These are phyloP conservation scores for Potamarius usumacintae DNA, from an alignment of 2,113 vertebrate genomes.

Conservation along the genomic window DNA sequence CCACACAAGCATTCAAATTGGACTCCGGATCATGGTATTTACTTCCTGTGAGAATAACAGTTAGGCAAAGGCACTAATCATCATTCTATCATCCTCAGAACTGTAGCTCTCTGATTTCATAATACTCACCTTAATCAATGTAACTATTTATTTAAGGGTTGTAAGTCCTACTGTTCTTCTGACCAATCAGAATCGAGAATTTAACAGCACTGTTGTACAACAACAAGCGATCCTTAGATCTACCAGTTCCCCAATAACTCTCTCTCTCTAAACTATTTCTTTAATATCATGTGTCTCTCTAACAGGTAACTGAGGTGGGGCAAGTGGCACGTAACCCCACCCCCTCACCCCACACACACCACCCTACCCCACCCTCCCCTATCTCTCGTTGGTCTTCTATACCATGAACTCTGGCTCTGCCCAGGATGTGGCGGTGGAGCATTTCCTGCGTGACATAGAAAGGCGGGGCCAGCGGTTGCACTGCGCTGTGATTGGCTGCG, in stretches of 20 bases:
- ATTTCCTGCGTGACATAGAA: slow-evolving; percentile 84
- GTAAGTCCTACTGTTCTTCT: neutral
- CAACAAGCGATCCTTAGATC: neutral
- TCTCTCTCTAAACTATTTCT: neutral
- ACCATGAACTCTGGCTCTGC: slow-evolving; percentile 82
- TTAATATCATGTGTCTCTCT: slow-evolving; percentile 49
- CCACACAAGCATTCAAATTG: neutral
- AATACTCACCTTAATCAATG: neutral
- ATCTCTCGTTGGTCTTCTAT: slow-evolving; percentile 67
- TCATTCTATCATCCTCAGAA: neutral
- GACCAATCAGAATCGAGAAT: neutral
- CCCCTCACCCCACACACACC: neutral
- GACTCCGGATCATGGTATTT: neutral
- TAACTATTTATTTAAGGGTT: neutral
- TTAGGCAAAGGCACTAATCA: slow-evolving; percentile 30
- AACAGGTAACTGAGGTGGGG: slow-evolving; percentile 65
- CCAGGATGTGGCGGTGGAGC: slow-evolving; percentile 83
- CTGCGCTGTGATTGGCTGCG: slow-evolving; percentile 77
- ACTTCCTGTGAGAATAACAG: neutral
- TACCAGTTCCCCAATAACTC: too few relatives aligned
- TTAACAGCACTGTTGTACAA: neutral
- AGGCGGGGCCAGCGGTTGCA: slow-evolving; percentile 79
- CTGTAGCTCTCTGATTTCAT: slow-evolving; percentile 5
- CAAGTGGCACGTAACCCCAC: slow-evolving; percentile 48
- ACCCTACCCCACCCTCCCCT: slow-evolving; percentile 26